Conservation (phyloP, 2,888 invertebrate species). For the Archaeoteleia sp. region DNA sequence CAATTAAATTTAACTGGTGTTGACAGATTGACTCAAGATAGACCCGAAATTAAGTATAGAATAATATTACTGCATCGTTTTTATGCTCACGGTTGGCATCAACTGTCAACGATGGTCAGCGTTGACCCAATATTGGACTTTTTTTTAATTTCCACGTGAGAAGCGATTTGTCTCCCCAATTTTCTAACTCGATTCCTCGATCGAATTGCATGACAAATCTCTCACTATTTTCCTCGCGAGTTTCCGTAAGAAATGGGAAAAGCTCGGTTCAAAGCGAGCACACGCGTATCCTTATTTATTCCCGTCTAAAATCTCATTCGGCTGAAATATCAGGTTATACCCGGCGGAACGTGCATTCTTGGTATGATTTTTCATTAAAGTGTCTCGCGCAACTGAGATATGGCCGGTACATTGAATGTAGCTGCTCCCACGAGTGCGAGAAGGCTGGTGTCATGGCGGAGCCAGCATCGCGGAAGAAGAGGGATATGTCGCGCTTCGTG, state of each 20-base stretch:
- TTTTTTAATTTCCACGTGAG: too few species aligned
- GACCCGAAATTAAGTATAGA: too few species aligned
- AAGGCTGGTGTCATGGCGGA: constrained; percentile 30
- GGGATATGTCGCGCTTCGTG: constrained; percentile 61
- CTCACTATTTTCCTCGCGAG: constrained; percentile 31
- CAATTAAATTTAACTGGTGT: too few species aligned
- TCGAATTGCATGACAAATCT: constrained; percentile 45
- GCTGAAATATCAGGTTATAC: constrained; percentile 67
- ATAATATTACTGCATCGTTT: too few species aligned
- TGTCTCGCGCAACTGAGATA: constrained; percentile 72
- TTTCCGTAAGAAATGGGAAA: constrained; percentile 47
- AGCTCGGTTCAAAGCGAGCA: constrained; percentile 27
- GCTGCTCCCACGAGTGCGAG: constrained; percentile 62
- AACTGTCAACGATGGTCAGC: too few species aligned
- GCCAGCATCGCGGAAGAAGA: constrained; percentile 29
- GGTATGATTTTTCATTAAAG: constrained; percentile 75
- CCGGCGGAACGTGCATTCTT: constrained; percentile 65
- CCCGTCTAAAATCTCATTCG: constrained; percentile 72
- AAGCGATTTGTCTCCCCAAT: constrained; percentile 1
- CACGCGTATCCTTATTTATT: constrained; percentile 66
- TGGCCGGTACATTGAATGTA: constrained; percentile 73
- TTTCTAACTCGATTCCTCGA: constrained; percentile 19
- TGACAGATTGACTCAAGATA: too few species aligned
- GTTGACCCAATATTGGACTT: too few species aligned
- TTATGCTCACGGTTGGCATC: too few species aligned